Conservation (phyloP, 2,888 invertebrate species). For the Argyresthia goedartella region DNA sequence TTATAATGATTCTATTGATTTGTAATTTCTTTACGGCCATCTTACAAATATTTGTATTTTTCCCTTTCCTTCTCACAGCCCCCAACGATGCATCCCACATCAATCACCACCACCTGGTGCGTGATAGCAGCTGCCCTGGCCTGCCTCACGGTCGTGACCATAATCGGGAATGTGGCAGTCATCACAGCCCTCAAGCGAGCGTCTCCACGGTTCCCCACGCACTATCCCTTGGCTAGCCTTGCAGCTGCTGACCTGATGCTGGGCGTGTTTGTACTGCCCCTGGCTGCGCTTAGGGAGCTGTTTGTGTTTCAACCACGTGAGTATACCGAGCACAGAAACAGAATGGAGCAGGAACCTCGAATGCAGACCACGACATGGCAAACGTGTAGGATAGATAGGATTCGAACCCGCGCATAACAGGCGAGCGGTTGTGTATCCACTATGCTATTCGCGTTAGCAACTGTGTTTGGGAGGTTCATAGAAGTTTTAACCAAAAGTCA, state of each 20-base stretch:
- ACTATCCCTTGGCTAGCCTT: slow-evolving; percentile 77
- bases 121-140: slow-evolving; percentile 29
- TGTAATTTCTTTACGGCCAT: no score
- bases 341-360: no score
- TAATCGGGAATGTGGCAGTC: slow-evolving; percentile 41
- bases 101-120: slow-evolving; percentile 28
- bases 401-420: no score
- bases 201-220: slow-evolving; percentile 63
- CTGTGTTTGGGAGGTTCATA: no score
- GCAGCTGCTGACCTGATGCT: slow-evolving; percentile 76
- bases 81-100: slow-evolving; percentile 19
- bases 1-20: no score
- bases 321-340: slow-evolving; percentile 14
- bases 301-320: slow-evolving; percentile 55
- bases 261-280: slow-evolving; percentile 66
- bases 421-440: no score
- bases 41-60: no score
- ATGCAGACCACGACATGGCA: no score
- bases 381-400: no score
- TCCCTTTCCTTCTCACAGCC: neutral
- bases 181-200: slow-evolving; percentile 34
- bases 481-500: no score
- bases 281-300: slow-evolving; percentile 70
- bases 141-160: slow-evolving; percentile 27
- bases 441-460: no score